phyloP scores from a whole-genome alignment of 2,888 invertebrate genomes.

The Kuschelorhynchus macadamiae region DNA sequence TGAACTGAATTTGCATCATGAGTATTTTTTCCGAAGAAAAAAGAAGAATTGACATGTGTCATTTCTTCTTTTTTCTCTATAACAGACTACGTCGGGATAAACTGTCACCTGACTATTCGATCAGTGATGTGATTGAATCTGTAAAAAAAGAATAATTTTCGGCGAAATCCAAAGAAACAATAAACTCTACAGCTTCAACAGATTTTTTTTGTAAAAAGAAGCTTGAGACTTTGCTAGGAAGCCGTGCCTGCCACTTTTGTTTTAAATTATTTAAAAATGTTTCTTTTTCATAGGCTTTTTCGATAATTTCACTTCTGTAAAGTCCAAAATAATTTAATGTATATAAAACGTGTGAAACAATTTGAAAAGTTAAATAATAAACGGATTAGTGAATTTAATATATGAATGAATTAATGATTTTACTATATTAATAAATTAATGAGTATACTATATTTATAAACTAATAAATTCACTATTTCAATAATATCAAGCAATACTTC shows the following conservation, averaged over 20 bases:
- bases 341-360: no score
- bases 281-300: neutral
- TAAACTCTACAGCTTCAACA: neutral
- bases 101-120: neutral
- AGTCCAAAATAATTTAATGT: conserved; percentile 14
- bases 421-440: no score
- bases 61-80: neutral
- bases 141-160: conserved; percentile 14
- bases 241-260: neutral
- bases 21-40: neutral
- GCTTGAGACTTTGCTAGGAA: conserved; percentile 11
- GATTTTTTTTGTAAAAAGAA: conserved; percentile 5
- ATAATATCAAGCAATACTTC: no score
- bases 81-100: neutral
- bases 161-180: conserved; percentile 3
- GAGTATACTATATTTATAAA: no score
- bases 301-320: neutral
- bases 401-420: no score
- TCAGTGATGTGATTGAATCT: neutral
- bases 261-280: neutral
- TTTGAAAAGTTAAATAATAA: no score
- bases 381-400: no score
- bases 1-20: conserved; percentile 4
- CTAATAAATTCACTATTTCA: no score
- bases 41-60: neutral